Percentiles rank a stretch among this genome's conserved stretches.
These are phyloP conservation scores for Amorpha juglandis DNA, from an alignment of 2,888 invertebrate species.

Conservation along the genomic window DNA sequence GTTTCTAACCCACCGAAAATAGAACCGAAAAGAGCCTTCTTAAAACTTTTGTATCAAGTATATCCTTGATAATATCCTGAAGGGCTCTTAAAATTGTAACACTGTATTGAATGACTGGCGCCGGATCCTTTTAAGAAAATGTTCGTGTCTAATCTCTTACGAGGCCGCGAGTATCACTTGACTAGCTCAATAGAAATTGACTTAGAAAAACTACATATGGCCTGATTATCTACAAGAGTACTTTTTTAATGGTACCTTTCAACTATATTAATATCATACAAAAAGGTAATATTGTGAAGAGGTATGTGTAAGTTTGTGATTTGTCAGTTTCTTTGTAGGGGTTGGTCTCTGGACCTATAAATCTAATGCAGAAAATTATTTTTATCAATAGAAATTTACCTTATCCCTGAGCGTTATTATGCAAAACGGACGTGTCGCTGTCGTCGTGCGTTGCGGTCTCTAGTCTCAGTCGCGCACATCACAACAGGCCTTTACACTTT, in stretches of 20 bases:
- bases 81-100: slow-evolving; percentile 45
- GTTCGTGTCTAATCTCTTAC: slow-evolving; percentile 53
- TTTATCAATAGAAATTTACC: too few relatives aligned
- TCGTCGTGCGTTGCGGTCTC: too few relatives aligned
- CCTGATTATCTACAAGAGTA: slow-evolving; percentile 56
- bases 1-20: too few relatives aligned
- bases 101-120: slow-evolving; percentile 61
- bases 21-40: neutral
- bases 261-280: slow-evolving; percentile 19
- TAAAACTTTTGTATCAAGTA: slow-evolving; percentile 24
- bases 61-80: slow-evolving; percentile 37
- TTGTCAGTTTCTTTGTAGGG: too few relatives aligned
- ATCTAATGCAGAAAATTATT: too few relatives aligned
- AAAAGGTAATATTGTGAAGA: too few relatives aligned
- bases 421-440: too few relatives aligned
- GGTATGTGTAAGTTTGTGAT: too few relatives aligned
- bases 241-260: slow-evolving; percentile 51
- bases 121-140: slow-evolving; percentile 52
- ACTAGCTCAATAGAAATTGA: slow-evolving; percentile 62
- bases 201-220: slow-evolving; percentile 71
- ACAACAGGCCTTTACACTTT: too few relatives aligned
- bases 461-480: too few relatives aligned
- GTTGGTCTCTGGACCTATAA: too few relatives aligned
- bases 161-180: slow-evolving; percentile 62
- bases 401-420: too few relatives aligned